Conservation (phyloP, 2,888 invertebrate genomes). For the Prenolepis imparis region DNA sequence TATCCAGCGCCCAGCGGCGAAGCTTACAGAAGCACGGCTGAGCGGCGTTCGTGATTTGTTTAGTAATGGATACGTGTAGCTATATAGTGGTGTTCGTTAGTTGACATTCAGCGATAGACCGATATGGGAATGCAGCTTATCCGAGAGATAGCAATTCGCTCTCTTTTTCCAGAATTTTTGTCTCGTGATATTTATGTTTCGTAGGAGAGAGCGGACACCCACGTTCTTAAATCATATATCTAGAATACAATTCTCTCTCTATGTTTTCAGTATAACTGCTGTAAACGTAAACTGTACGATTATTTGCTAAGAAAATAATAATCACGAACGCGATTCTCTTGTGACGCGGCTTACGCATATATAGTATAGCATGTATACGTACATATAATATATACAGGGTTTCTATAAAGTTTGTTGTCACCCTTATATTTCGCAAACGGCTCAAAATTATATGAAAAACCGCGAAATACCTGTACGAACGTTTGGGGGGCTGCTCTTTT, state of each 20-base stretch:
- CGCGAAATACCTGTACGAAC: too few species aligned
- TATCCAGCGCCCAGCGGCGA: constrained; percentile 67
- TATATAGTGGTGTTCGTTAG: constrained; percentile 58
- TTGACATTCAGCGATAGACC: constrained; percentile 58
- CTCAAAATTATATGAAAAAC: too few species aligned
- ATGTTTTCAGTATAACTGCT: neutral
- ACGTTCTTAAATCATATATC: neutral
- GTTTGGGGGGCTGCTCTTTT: too few species aligned
- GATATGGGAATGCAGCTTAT: constrained; percentile 49
- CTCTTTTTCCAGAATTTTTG: constrained; percentile 38
- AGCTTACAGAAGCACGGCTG: constrained; percentile 39
- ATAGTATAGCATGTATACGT: neutral
- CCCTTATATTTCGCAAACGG: too few species aligned
- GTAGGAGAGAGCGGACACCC: neutral
- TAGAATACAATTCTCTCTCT: neutral
- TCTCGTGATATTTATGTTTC: constrained; percentile 40
- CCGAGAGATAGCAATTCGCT: constrained; percentile 64
- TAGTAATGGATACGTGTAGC: constrained; percentile 64
- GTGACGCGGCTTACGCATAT: neutral
- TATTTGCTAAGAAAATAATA: constrained; percentile 1
- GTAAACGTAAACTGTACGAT: neutral
- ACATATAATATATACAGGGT: too few species aligned
- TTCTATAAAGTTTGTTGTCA: too few species aligned
- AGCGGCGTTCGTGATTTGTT: constrained; percentile 62
- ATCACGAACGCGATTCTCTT: neutral